Base-by-base conservation (phyloP, 2,888 invertebrate species). In the Tenthredo mesomela region DNA sequence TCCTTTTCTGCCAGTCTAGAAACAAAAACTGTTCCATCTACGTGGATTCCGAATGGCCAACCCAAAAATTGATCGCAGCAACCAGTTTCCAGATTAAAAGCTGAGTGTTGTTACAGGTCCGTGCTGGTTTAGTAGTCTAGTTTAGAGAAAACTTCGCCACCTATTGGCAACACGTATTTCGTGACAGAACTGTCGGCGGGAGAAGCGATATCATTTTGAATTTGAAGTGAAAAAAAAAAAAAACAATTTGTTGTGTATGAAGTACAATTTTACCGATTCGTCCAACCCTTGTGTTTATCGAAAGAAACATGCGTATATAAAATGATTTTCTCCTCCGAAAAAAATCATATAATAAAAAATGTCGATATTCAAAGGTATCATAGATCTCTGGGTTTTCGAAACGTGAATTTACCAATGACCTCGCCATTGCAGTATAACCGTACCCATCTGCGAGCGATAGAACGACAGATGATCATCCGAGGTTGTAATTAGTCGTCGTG, bases 401-500 rank as follows among this genome's bases (percentile, higher is more conserved):
- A 29, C 33, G 2, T 67, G 33, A 12, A 15, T 67, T 29, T 25
- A 33, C 67, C 67, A 33, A 67, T 67, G 67, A 29, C 67, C 67
- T 67, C 67, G 67, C 25, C 29, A 33, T 15, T 67, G 65, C 29
- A 21, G 65, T 25, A 67, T 47, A 47, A 47, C 67, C 67, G 67
- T 67, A 2, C 67, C 33, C 33, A 67, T 67, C 29, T 29, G 29
- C 33, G 15, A 67, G 25, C 5, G 18, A 67, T 67, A 1, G 29
- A 33, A 67, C 67, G 25, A 15, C 15, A 67, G 29, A 67, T 67
- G 67, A 67, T 67, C 67, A 67, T 67, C 25, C 15, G 67, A 67
- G 33, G 33, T 67, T 33, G 67, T 67, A 67, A 67, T 67, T 67
- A 67, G 33, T 67, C 67, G 15, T 67, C 67, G 67, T 67, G 29